Percentiles rank a stretch among this genome's conserved stretches.
These are phyloP conservation scores for Heliconius congener DNA, from an alignment of 1,140 invertebrate genomes.

Conservation along the genomic window DNA sequence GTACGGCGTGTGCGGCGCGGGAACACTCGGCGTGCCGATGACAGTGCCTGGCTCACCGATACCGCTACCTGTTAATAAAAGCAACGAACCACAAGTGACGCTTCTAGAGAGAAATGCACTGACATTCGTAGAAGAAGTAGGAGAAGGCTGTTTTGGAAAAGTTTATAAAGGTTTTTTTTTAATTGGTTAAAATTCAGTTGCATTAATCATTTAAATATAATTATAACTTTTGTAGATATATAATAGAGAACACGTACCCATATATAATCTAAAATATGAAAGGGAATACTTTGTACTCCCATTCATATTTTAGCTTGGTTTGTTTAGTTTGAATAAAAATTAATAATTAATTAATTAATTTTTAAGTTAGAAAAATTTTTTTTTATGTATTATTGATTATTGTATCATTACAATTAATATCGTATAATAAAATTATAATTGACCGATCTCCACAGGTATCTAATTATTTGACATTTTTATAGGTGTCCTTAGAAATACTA, in stretches of 20 bases:
- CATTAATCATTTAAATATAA: neutral
- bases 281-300: too few species aligned
- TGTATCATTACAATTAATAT: too few species aligned
- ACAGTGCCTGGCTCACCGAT: conserved; percentile 38
- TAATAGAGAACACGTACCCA: too few species aligned
- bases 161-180: conserved; percentile 89
- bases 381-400: too few species aligned
- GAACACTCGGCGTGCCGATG: conserved; percentile 43
- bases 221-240: too few species aligned
- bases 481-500: conserved; percentile 83
- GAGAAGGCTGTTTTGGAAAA: conserved; percentile 96
- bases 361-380: too few species aligned
- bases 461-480: neutral
- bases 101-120: conserved; percentile 85
- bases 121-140: conserved; percentile 88
- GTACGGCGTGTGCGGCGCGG: conserved; percentile 83
- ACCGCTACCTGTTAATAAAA: conserved; percentile 62
- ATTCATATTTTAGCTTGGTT: too few species aligned
- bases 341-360: too few species aligned
- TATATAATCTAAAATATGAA: too few species aligned
- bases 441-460: too few species aligned
- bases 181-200: neutral
- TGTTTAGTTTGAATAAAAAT: too few species aligned
- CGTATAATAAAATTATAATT: too few species aligned
- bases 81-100: conserved; percentile 78